These are phyloP conservation scores for Mycalesis mineus DNA, from an alignment of 2,888 invertebrate species.

Conservation along the genomic window DNA sequence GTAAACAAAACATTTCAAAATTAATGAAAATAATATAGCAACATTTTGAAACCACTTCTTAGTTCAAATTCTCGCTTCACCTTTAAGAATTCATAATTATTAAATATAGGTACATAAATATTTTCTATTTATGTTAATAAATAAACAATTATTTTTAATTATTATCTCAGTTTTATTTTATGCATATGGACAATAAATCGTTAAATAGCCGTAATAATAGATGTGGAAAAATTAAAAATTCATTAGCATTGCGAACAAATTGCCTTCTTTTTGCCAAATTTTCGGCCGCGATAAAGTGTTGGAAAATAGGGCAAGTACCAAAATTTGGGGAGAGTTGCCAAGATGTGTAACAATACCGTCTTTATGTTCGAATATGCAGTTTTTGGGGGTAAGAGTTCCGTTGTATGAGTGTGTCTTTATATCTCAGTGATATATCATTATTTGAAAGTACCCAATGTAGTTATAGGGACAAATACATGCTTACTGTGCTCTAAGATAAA, in stretches of 20 bases:
- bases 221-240: slow-evolving; percentile 14
- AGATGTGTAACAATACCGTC: slow-evolving; percentile 13
- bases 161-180: too few species aligned
- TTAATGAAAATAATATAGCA: too few species aligned
- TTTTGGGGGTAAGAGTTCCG: slow-evolving; percentile 6
- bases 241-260: slow-evolving; percentile 17
- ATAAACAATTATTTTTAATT: too few species aligned
- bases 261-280: slow-evolving; percentile 14
- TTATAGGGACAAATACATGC: too few species aligned
- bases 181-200: neutral
- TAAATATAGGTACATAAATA: too few species aligned
- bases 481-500: too few species aligned
- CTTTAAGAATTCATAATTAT: too few species aligned
- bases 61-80: too few species aligned
- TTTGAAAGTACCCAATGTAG: neutral
- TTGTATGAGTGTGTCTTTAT: neutral
- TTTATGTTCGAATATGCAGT: slow-evolving; percentile 9
- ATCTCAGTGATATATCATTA: neutral
- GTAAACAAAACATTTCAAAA: too few species aligned
- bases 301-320: slow-evolving; percentile 24
- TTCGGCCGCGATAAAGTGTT: slow-evolving; percentile 14
- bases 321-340: slow-evolving; percentile 20
- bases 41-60: too few species aligned
- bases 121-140: too few species aligned
- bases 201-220: neutral